Conservation (phyloP, 2,888 invertebrate genomes). For the Callosobruchus maculatus region DNA sequence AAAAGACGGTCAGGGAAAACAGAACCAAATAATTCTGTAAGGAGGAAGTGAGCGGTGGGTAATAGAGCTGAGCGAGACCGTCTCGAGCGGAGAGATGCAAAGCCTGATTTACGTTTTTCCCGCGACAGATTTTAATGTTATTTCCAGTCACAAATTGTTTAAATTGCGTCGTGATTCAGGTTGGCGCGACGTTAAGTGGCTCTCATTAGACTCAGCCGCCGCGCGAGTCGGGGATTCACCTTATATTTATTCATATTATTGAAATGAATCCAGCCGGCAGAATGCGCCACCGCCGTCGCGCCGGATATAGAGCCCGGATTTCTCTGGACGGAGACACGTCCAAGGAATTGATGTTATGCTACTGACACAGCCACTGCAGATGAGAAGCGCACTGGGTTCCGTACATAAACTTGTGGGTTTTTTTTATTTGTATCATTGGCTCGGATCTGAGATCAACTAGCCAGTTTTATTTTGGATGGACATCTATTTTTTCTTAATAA, state of each 20-base stretch:
- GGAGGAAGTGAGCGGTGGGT: neutral
- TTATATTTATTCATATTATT: slow-evolving; percentile 53
- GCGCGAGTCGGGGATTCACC: slow-evolving; percentile 39
- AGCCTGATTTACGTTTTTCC: slow-evolving; percentile 53
- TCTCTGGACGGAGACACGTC: neutral
- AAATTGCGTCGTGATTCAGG: slow-evolving; percentile 54
- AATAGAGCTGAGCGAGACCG: neutral
- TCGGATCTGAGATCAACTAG: too few relatives aligned
- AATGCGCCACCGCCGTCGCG: neutral
- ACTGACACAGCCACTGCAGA: neutral
- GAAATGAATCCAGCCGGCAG: slow-evolving; percentile 43
- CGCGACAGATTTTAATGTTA: slow-evolving; percentile 53
- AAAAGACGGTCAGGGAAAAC: neutral
- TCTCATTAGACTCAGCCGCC: slow-evolving; percentile 48
- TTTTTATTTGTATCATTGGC: too few relatives aligned
- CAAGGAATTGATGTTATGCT: neutral
- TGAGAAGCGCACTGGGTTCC: too few relatives aligned
- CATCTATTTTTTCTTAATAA: too few relatives aligned
- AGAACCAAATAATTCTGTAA: neutral
- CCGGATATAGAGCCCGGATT: neutral
- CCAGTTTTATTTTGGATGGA: too few relatives aligned
- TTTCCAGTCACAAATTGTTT: slow-evolving; percentile 55
- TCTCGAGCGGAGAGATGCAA: slow-evolving; percentile 40
- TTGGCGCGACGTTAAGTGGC: slow-evolving; percentile 51
- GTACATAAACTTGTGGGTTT: too few relatives aligned